Evolutionary conservation across 2,888 invertebrate genomes (phyloP).

Genomic region (Ecliptopera silaceata): DNA sequence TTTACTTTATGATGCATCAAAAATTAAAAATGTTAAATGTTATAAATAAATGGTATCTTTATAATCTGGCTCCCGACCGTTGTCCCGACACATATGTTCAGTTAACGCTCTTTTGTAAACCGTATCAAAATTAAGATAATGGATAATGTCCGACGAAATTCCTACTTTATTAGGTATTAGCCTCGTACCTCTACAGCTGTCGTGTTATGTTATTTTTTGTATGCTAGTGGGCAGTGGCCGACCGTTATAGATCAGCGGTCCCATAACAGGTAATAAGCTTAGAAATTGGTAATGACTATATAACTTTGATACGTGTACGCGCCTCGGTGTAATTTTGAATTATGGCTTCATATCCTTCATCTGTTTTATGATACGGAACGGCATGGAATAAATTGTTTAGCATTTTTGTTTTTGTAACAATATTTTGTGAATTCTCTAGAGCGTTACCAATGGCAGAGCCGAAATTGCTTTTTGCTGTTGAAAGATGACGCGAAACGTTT

Average conservation of each 20-base stretch:
- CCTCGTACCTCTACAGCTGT: constrained; percentile 66
- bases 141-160: constrained; percentile 73
- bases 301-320: constrained; percentile 59
- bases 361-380: constrained; percentile 52
- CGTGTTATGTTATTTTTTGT: constrained; percentile 64
- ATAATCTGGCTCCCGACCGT: constrained; percentile 46
- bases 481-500: constrained; percentile 35
- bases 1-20: constrained; percentile 32
- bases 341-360: constrained; percentile 59
- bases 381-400: constrained; percentile 38
- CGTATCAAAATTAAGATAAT: constrained; percentile 82
- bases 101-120: constrained; percentile 78
- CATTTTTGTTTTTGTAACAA: constrained; percentile 28
- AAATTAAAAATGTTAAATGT: constrained; percentile 35
- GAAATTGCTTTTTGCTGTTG: constrained; percentile 19
- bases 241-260: constrained; percentile 69
- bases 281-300: constrained; percentile 77
- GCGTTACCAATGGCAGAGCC: constrained; percentile 20
- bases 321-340: constrained; percentile 62
- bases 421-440: constrained; percentile 28
- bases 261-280: constrained; percentile 73
- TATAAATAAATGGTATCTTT: constrained; percentile 49
- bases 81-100: constrained; percentile 63
- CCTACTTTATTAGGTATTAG: constrained; percentile 74
- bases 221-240: constrained; percentile 64